Percentiles rank a stretch among this genome's conserved stretches.
These are phyloP conservation scores for Argyra leucocephala DNA, from an alignment of 2,888 invertebrate species.

Conservation along the genomic window DNA sequence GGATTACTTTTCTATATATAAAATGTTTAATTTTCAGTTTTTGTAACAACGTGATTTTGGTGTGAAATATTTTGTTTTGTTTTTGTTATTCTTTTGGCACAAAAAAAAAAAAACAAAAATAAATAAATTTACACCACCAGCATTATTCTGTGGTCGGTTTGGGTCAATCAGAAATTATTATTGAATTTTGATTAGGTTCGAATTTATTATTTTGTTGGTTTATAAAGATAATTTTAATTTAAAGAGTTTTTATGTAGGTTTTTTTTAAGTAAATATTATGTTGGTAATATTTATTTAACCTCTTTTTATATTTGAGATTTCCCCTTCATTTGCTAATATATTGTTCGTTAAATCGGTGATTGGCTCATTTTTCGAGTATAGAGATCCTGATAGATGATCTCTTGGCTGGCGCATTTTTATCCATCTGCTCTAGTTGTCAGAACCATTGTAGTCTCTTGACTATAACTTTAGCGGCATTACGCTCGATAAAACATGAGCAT, in stretches of 20 bases:
- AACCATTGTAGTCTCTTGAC: too few species aligned
- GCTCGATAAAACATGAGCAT: conserved; percentile 15
- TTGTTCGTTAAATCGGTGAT: too few species aligned
- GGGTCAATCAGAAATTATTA: background rate
- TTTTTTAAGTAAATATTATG: too few species aligned
- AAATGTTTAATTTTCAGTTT: background rate
- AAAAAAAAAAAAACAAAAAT: background rate
- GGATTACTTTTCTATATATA: background rate
- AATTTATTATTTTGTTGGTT: background rate
- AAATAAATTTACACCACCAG: background rate
- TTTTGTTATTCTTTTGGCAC: background rate
- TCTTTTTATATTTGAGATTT: too few species aligned
- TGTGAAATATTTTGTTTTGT: background rate
- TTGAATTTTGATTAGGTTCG: background rate
- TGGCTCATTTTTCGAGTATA: too few species aligned
- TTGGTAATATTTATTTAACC: too few species aligned
- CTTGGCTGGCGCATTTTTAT: too few species aligned
- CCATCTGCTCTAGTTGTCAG: too few species aligned
- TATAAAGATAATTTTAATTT: background rate
- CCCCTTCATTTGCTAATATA: too few species aligned
- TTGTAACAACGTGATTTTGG: background rate
- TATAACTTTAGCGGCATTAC: too few species aligned
- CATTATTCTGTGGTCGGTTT: background rate
- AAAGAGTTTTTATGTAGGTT: too few species aligned
- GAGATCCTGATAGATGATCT: too few species aligned